Evolutionary conservation across 2,797 vertebrate species (phyloP), one percentile per base, ranked within the genome.

Genomic region (Alectoris magna): DNA sequence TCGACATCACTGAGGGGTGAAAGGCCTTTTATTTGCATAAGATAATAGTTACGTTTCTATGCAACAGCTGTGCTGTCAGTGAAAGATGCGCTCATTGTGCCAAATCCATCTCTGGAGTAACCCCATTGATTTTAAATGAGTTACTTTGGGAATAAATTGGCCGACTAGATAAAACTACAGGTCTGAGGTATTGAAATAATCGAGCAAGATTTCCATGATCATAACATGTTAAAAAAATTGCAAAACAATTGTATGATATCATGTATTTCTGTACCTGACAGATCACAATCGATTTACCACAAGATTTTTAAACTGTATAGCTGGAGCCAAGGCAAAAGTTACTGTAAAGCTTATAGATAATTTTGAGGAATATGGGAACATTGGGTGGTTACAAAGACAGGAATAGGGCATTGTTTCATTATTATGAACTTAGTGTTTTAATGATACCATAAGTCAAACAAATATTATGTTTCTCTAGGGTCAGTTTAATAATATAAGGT

Each of bases 21-120:
- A 95, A 94, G 91, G 87, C 75, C 92, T 90, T 92, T 84, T 82
- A 95, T 96, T 95, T 95, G 85, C 92, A 93, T 94, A 94, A 76
- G 93, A 84, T 94, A 93, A 93, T 90, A 93, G 85, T 93, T 93
- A 90, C 0, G 2, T 95, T 95, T 94, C 77, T 83, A 87, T 92
- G 91, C 92, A 96, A 94, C 95, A 95, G 91, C 94, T 95, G 89
- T 86, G 83, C 87, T 93, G 95, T 86, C 89, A 94, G 64, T 84
- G 80, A 88, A 94, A 93, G 91, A 94, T 86, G 84, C 8, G 6
- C 43, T 92, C 19, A 19, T 73, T 90, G 86, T 83, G 93, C 92
- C 93, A 95, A 90, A 87, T 88, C 69, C 71, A 91, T 91, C 93
- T 92, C 75, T 92, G 89, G 85, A 95, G 76, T 93, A 88, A 90